Evolutionary conservation across 2,888 invertebrate species (phyloP), one percentile per base, ranked within the genome.

Genomic region (Amphipoea lucens): DNA sequence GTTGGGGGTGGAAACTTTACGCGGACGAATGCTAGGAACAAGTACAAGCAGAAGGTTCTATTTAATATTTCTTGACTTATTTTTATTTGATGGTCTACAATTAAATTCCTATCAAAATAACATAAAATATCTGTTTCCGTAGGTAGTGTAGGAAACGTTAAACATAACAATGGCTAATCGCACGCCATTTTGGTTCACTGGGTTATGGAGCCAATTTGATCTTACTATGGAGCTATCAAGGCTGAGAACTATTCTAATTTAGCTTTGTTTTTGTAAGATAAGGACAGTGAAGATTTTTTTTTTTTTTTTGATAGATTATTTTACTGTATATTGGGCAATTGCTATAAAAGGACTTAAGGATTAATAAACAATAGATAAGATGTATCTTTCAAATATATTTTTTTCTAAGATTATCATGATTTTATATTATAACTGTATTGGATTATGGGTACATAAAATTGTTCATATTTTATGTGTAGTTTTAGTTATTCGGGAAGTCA

Each of bases 111-210:
- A 17, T 40, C 14, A 36, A 60, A 79, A 12, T 20, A 23, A 60
- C 57, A 42, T 14, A 14, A 5, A 5, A 48, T 6, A 40, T 20
- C n/a, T 80, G 17, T 63, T 63, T 60, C 29, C 1, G 51, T 76
- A n/a, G 4, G n/a, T 42, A 40, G 17, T 73, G 20, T 40, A 76
- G 57, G 42, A 71, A n/a, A 77, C 17, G 70, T 79, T 20, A 62
- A 63, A 17, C 7, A 60, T 80, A 62, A 83, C 81, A 83, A 80
- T 81, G 57, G 70, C 42, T 69, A 65, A 77, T 81, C 6, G n/a
- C 60, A n/a, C 14, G 5, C 84, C 81, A 63, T 81, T 72, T 81
- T 62, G 29, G 54, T 17, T 29, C 40, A 12, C 29, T 62, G 14
- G 60, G 23, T 66, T 57, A 68, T 54, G n/a, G 54, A 75, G 67